phyloP scores from a whole-genome alignment of 2,888 invertebrate genomes.

The Branchipolynoe longqiensis region DNA sequence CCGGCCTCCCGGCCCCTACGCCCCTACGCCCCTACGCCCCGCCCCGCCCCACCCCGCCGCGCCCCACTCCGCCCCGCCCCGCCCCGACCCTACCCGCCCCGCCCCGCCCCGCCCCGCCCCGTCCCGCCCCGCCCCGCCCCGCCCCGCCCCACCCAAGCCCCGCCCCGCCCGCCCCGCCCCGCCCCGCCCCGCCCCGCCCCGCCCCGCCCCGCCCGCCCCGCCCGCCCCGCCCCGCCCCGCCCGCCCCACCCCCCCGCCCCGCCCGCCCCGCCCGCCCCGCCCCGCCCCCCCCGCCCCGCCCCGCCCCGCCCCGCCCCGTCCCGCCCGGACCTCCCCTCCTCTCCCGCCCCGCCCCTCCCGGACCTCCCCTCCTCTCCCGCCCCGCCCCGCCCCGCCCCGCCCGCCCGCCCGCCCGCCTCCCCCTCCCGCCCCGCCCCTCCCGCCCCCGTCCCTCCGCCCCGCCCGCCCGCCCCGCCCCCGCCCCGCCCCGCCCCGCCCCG shows the following conservation, averaged over 20 bases:
- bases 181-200: background rate
- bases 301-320: too few relatives aligned
- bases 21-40: too few relatives aligned
- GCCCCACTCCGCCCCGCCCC: background rate
- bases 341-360: too few relatives aligned
- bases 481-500: too few relatives aligned
- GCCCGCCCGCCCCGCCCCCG: too few relatives aligned
- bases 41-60: too few relatives aligned
- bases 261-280: background rate
- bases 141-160: background rate
- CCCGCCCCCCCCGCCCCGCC: too few relatives aligned
- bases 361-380: background rate
- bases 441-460: background rate
- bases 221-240: background rate
- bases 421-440: background rate
- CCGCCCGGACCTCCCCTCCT: too few relatives aligned
- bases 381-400: background rate
- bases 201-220: background rate
- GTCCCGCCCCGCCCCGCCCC: too few relatives aligned
- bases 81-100: background rate
- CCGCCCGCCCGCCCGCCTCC: background rate
- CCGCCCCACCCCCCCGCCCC: background rate
- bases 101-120: too few relatives aligned
- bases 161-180: background rate
- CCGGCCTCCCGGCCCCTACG: too few relatives aligned